Percentiles rank a stretch among this genome's conserved stretches.
phyloP scores from a whole-genome alignment of 2,888 invertebrate genomes.

The Drosophila recens region DNA sequence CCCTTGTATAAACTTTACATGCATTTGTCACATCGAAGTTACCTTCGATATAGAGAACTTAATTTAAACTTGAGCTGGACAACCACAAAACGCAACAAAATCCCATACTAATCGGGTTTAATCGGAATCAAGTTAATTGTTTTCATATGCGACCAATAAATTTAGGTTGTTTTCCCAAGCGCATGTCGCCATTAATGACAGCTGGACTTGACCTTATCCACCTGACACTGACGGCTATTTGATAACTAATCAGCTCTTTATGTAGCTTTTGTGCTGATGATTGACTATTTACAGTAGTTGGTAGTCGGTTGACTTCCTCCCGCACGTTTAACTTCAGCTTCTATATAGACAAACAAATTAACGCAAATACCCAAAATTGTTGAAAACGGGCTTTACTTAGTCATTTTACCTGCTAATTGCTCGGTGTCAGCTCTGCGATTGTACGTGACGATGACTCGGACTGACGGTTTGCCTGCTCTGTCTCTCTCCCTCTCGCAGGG shows the following conservation, averaged over 20 bases:
- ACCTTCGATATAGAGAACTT: conserved; percentile 8
- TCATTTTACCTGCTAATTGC: conserved; percentile 63
- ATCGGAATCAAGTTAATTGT: conserved; percentile 41
- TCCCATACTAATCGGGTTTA: conserved; percentile 45
- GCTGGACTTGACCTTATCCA: conserved; percentile 38
- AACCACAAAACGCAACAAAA: conserved; percentile 60
- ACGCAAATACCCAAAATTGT: conserved; percentile 50
- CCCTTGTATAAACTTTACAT: conserved; percentile 2
- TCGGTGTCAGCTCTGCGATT: conserved; percentile 59
- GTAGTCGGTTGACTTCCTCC: conserved; percentile 40
- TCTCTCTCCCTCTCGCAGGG: conserved; percentile 2
- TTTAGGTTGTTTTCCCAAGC: conserved; percentile 37
- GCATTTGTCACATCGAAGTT: conserved; percentile 14
- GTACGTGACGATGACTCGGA: conserved; percentile 60
- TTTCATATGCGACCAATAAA: conserved; percentile 30
- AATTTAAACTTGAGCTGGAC: conserved; percentile 31
- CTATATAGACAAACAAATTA: conserved; percentile 41
- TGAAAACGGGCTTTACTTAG: conserved; percentile 47
- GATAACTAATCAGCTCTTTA: conserved; percentile 46
- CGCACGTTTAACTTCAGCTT: conserved; percentile 17
- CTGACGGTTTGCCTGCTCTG: conserved; percentile 13
- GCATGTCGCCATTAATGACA: conserved; percentile 15
- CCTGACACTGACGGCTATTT: conserved; percentile 30
- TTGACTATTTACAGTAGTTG: conserved; percentile 1
- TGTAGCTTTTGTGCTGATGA: conserved; percentile 39